These are phyloP conservation scores for Geotrypetes seraphini DNA, from an alignment of 2,797 vertebrate genomes.

Conservation along the genomic window DNA sequence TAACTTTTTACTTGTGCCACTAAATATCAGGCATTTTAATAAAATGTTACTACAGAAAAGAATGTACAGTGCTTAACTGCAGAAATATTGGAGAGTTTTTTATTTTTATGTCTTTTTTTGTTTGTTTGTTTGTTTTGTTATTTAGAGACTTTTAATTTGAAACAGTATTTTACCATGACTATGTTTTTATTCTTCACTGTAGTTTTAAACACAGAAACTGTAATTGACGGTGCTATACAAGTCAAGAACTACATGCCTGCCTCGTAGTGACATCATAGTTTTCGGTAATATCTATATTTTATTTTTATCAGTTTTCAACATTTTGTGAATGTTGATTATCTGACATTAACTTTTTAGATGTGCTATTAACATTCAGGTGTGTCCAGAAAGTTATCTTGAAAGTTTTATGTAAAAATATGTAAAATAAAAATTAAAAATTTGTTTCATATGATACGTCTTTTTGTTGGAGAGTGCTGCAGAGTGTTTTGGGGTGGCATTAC, in stretches of 20 bases:
- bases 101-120: slow-evolving; percentile 76
- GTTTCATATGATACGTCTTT: slow-evolving; percentile 78
- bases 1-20: slow-evolving; percentile 84
- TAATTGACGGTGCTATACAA: slow-evolving; percentile 95
- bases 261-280: slow-evolving; percentile 90
- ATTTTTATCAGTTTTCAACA: slow-evolving; percentile 85
- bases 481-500: too few species aligned
- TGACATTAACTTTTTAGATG: slow-evolving; percentile 87
- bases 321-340: slow-evolving; percentile 96
- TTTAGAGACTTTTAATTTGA: slow-evolving; percentile 73
- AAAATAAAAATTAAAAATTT: slow-evolving; percentile 97
- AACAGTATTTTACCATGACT: slow-evolving; percentile 77
- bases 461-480: slow-evolving; percentile 29
- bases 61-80: slow-evolving; percentile 61
- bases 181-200: slow-evolving; percentile 88
- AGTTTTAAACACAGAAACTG: slow-evolving; percentile 84
- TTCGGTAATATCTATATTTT: slow-evolving; percentile 79
- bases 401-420: slow-evolving; percentile 99
- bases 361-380: slow-evolving; percentile 88
- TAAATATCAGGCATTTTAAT: slow-evolving; percentile 83
- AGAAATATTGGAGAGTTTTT: slow-evolving; percentile 50
- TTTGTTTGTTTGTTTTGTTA: too few species aligned
- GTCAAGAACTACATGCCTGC: slow-evolving; percentile 86
- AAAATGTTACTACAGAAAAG: slow-evolving; percentile 42
- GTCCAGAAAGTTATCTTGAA: slow-evolving; percentile 82